A percentile compares a stretch with the other conserved stretches of the same genome.
These are phyloP conservation scores for Cacoxenus indagator DNA, from an alignment of 2,888 invertebrate genomes.

Conservation along the genomic window DNA sequence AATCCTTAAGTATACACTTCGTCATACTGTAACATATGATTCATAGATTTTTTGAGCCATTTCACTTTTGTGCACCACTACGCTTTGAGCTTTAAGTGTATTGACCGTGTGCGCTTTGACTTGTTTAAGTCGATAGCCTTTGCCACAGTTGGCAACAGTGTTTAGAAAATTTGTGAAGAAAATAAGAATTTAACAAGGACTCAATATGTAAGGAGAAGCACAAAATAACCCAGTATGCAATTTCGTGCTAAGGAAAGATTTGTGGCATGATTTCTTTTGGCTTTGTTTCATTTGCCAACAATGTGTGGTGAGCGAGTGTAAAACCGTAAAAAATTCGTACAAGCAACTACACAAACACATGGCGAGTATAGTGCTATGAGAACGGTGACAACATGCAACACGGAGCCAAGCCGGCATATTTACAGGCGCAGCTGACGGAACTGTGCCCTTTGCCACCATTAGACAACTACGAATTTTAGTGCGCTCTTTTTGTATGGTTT, in stretches of 20 bases:
- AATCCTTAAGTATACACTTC: too few relatives aligned
- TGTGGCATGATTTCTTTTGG: constrained; percentile 49
- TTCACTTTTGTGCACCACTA: too few relatives aligned
- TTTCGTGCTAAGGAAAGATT: constrained; percentile 59
- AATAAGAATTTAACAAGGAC: not conserved
- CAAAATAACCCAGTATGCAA: constrained; percentile 42
- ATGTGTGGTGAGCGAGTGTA: not conserved
- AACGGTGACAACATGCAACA: constrained; percentile 52
- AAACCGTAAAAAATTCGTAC: not conserved
- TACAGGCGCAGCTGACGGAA: constrained; percentile 13
- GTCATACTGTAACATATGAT: too few relatives aligned
- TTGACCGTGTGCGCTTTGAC: not conserved
- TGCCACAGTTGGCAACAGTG: constrained; percentile 7
- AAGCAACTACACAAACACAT: not conserved
- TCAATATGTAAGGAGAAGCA: not conserved
- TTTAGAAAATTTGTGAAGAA: not conserved
- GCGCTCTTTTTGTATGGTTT: constrained; percentile 14
- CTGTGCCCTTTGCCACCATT: constrained; percentile 20
- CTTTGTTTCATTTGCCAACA: constrained; percentile 41
- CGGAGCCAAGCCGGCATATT: constrained; percentile 27
- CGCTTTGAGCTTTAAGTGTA: constrained; percentile 5
- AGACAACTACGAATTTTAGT: not conserved
- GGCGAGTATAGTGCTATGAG: not conserved
- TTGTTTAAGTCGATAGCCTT: not conserved
- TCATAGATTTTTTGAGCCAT: too few relatives aligned